Conservation (phyloP, 2,113 vertebrate genomes). For the Oncorhynchus kisutch region DNA sequence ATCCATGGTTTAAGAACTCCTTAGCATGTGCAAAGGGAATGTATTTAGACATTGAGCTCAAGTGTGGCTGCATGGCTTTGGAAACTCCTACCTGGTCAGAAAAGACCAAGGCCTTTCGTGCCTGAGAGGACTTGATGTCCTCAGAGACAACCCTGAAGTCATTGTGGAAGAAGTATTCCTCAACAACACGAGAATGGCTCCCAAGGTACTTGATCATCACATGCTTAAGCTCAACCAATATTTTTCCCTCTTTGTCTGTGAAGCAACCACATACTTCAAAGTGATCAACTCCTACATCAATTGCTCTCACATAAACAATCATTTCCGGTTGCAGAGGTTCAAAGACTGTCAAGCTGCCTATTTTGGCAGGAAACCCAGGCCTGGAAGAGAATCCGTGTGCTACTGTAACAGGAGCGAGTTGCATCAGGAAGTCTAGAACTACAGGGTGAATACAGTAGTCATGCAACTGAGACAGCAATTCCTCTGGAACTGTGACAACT, state of each 20-base stretch:
- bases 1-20: slow-evolving; percentile 35
- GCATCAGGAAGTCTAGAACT: slow-evolving; percentile 80
- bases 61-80: slow-evolving; percentile 64
- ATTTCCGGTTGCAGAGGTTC: slow-evolving; percentile 79
- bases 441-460: slow-evolving; percentile 82
- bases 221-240: slow-evolving; percentile 77
- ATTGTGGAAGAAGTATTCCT: no score
- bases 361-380: slow-evolving; percentile 75
- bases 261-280: slow-evolving; percentile 83
- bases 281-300: slow-evolving; percentile 59
- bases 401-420: slow-evolving; percentile 69
- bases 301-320: slow-evolving; percentile 78
- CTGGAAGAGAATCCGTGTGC: slow-evolving; percentile 45
- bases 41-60: slow-evolving; percentile 70
- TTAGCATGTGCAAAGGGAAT: slow-evolving; percentile 64
- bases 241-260: slow-evolving; percentile 70
- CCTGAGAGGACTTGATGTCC: background rate
- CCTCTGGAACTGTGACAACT: slow-evolving; percentile 69
- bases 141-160: slow-evolving; percentile 60
- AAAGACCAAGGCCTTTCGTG: slow-evolving; percentile 76
- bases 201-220: slow-evolving; percentile 73
- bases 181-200: slow-evolving; percentile 57
- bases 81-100: slow-evolving; percentile 76
- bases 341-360: slow-evolving; percentile 76
- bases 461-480: slow-evolving; percentile 66